phyloP scores from a whole-genome alignment of 2,888 invertebrate species.

The Drosophila suboccidentalis region DNA sequence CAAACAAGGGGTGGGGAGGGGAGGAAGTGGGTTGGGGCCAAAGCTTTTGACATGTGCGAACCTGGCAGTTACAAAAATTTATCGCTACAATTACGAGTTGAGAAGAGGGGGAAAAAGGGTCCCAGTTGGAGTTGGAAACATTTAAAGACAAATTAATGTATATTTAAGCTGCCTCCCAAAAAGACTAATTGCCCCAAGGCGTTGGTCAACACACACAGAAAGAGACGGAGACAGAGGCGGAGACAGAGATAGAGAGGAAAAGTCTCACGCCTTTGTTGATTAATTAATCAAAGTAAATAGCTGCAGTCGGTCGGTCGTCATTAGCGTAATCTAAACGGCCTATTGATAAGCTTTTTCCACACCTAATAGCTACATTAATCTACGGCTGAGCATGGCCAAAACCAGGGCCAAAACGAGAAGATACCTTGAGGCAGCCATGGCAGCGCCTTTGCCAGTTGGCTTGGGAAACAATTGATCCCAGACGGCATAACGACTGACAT shows the following conservation, averaged over 20 bases:
- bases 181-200: slow-evolving; percentile 79
- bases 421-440: slow-evolving; percentile 14
- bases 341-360: slow-evolving; percentile 78
- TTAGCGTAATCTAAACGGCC: slow-evolving; percentile 82
- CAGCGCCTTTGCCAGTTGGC: slow-evolving; percentile 23
- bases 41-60: slow-evolving; percentile 52
- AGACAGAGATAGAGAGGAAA: slow-evolving; percentile 34
- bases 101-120: slow-evolving; percentile 39
- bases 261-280: slow-evolving; percentile 78
- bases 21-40: slow-evolving; percentile 1
- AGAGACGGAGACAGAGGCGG: slow-evolving; percentile 7
- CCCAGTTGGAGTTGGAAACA: slow-evolving; percentile 22
- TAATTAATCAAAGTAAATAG: slow-evolving; percentile 83
- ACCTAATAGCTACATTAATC: slow-evolving; percentile 81
- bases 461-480: slow-evolving; percentile 78
- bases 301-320: slow-evolving; percentile 55
- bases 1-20: slow-evolving; percentile 4
- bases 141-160: slow-evolving; percentile 80
- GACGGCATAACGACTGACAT: slow-evolving; percentile 53
- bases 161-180: slow-evolving; percentile 72
- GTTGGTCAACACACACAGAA: slow-evolving; percentile 27
- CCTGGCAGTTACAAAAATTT: slow-evolving; percentile 64
- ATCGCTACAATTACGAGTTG: slow-evolving; percentile 53
- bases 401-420: slow-evolving; percentile 28
- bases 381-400: slow-evolving; percentile 30